A percentile compares a stretch with the other conserved stretches of the same genome.
These are phyloP conservation scores for Tromatobia lineatoria DNA, from an alignment of 2,888 invertebrate genomes.

Conservation along the genomic window DNA sequence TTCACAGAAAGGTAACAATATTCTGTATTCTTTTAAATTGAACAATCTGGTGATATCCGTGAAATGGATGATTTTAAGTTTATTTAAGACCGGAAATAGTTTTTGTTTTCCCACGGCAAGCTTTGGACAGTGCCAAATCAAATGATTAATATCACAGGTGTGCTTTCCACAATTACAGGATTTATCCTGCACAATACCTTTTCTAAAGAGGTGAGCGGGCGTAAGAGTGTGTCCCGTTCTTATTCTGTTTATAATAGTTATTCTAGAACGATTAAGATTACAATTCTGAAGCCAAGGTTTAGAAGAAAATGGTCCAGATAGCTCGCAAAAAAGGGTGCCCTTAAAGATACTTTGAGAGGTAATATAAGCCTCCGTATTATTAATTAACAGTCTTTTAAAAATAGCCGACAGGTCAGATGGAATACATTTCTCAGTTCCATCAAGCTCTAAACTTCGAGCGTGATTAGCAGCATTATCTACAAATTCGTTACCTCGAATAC, in stretches of 20 bases:
- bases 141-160: too few species aligned
- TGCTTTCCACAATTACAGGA: too few species aligned
- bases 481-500: constrained; percentile 1
- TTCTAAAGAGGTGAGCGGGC: too few species aligned
- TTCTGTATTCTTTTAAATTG: too few species aligned
- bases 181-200: too few species aligned
- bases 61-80: not conserved
- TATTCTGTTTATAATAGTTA: constrained; percentile 20
- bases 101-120: not conserved
- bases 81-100: not conserved
- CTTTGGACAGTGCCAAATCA: not conserved
- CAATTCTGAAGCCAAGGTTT: constrained; percentile 17
- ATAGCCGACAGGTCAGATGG: not conserved
- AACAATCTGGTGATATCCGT: constrained; percentile 23
- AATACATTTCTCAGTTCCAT: not conserved
- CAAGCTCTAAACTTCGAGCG: not conserved
- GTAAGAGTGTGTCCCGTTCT: too few species aligned
- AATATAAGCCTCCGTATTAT: not conserved
- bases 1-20: not conserved
- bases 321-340: constrained; percentile 10
- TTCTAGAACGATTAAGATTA: not conserved
- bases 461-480: not conserved
- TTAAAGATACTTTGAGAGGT: not conserved
- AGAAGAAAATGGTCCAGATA: not conserved
- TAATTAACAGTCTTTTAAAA: not conserved